Evolutionary conservation across 2,797 vertebrate genomes (phyloP).

Genomic region (Emydoidea blandingii): DNA sequence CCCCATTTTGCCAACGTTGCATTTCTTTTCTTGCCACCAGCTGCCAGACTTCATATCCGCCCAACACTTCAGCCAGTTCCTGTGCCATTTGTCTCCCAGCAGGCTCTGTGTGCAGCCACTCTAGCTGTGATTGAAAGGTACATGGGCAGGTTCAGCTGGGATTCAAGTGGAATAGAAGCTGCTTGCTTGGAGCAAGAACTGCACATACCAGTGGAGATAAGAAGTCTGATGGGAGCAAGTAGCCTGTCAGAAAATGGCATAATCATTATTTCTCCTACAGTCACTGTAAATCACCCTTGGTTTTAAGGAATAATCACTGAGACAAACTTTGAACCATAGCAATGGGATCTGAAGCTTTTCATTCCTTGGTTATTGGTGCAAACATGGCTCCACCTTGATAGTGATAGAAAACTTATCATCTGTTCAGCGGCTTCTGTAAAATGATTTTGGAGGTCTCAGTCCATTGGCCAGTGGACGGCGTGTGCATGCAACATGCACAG

Average conservation of each 20-base stretch:
- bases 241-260: constrained; percentile 27
- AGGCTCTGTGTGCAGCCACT: neutral
- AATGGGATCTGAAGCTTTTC: constrained; percentile 6
- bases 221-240: neutral
- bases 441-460: neutral
- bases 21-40: neutral
- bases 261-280: constrained; percentile 33
- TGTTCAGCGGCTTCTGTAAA: neutral
- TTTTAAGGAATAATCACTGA: constrained; percentile 38
- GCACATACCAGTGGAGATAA: neutral
- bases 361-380: neutral
- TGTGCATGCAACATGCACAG: rapidly evolving
- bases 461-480: neutral
- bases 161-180: rapidly evolving
- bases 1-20: neutral
- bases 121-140: neutral
- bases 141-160: neutral
- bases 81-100: neutral
- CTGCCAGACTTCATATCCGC: neutral
- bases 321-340: neutral
- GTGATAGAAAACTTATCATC: rapidly evolving
- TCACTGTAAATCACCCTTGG: neutral
- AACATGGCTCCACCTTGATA: neutral
- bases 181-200: neutral
- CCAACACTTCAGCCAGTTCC: neutral